A percentile compares a stretch with the other conserved stretches of the same genome.
Evolutionary conservation across 2,888 invertebrate genomes (phyloP).

Genomic region (Agrotis puta): DNA sequence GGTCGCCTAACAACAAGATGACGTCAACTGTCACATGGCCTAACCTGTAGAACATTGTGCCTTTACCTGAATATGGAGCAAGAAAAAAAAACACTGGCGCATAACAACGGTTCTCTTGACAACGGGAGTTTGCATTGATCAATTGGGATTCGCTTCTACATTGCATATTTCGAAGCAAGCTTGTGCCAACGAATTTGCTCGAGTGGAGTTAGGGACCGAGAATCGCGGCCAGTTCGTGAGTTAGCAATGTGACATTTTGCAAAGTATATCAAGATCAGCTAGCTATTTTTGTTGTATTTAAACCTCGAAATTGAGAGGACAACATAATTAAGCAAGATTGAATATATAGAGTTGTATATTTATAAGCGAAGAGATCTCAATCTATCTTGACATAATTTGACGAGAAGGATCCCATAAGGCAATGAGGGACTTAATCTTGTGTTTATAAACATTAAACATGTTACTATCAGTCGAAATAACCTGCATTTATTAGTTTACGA

Average conservation of each 20-base stretch:
- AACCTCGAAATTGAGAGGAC: slow-evolving; percentile 11
- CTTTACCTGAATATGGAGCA: slow-evolving; percentile 38
- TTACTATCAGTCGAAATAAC: slow-evolving; percentile 16
- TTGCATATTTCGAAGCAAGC: slow-evolving; percentile 38
- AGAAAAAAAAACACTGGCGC: slow-evolving; percentile 64
- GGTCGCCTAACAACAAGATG: slow-evolving; percentile 50
- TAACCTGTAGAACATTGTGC: slow-evolving; percentile 51
- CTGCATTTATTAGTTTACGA: slow-evolving; percentile 33
- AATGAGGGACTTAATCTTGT: slow-evolving; percentile 4
- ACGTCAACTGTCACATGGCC: slow-evolving; percentile 46
- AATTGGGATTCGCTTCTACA: slow-evolving; percentile 61
- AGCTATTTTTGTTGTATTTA: slow-evolving; percentile 26
- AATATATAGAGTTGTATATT: neutral
- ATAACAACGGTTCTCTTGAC: slow-evolving; percentile 76
- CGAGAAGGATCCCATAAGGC: neutral
- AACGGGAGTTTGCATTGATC: slow-evolving; percentile 71
- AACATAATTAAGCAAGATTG: neutral
- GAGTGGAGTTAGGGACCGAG: slow-evolving; percentile 24
- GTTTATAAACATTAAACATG: slow-evolving; percentile 25
- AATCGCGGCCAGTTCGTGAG: slow-evolving; percentile 26
- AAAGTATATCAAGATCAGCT: slow-evolving; percentile 44
- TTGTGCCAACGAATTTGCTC: slow-evolving; percentile 45
- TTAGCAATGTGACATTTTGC: slow-evolving; percentile 41
- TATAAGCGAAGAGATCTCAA: neutral
- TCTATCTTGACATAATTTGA: neutral